A percentile compares a stretch with the other conserved stretches of the same genome.
Conservation (phyloP, 2,113 vertebrate genomes). For the Panthera leo region DNA sequence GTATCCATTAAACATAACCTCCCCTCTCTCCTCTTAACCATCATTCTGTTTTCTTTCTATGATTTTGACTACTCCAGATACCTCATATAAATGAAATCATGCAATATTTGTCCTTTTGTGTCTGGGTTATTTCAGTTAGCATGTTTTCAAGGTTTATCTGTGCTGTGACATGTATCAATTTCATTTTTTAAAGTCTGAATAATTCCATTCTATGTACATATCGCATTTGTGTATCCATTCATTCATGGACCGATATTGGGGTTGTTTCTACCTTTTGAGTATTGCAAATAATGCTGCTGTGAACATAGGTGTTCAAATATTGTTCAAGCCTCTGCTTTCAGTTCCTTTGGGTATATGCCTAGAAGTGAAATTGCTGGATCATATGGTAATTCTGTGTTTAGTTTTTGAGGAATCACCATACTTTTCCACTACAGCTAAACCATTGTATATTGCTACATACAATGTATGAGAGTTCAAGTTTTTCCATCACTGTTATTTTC, state of each 20-base stretch:
- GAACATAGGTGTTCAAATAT: neutral
- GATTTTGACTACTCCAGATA: neutral
- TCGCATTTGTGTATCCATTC: neutral
- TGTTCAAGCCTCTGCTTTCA: neutral
- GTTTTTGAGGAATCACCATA: neutral
- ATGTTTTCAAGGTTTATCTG: neutral
- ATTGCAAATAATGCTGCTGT: neutral
- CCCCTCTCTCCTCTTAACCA: neutral
- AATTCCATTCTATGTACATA: neutral
- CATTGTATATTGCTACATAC: neutral
- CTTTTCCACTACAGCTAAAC: neutral
- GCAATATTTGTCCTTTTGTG: neutral
- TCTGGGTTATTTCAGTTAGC: neutral
- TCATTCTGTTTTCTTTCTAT: neutral
- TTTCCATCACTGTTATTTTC: neutral
- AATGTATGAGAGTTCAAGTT: neutral
- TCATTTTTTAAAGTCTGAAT: neutral
- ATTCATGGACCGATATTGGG: neutral
- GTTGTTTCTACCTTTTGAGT: neutral
- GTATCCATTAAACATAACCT: neutral
- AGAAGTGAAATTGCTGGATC: neutral
- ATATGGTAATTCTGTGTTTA: neutral
- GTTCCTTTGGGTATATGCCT: neutral
- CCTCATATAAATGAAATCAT: neutral
- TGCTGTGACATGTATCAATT: neutral